Base-by-base conservation (phyloP, 2,888 invertebrate species). In the Gerris lacustris region DNA sequence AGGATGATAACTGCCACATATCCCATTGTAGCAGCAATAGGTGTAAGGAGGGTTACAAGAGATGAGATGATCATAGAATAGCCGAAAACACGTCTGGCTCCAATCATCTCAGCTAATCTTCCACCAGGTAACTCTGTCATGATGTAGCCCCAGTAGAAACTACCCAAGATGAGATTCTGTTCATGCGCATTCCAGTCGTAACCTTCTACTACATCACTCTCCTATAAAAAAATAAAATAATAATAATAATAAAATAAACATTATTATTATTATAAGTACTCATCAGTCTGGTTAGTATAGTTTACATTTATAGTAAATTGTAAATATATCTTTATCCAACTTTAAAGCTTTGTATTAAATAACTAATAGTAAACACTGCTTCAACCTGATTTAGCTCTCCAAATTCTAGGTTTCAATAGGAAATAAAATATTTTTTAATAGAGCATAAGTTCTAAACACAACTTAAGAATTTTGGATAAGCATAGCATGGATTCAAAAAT, bases 91-190 rank as follows among this genome's bases (percentile, higher is more conserved):
- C 89, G 86, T 81, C 88, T 86, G 0, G 92, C 91, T 6, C 94
- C 95, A 75, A 92, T 85, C 69, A 90, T 80, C 79, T 92, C 93
- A 43, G 94, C 91, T 76, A 94, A 83, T 76, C 91, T 85, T 69
- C 94, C 94, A 31, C 94, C 94, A 2, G 94, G 94, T 74, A 94
- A 81, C 81, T 94, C 94, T 73, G 94, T 94, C 72, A 92, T 84
- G 67, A 94, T 87, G 81, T 95, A 94, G 11, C 94, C 94, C 90
- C 92, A 94, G 84, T 92, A 95, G 85, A 95, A 95, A 77, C 89
- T 88, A 63, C 93, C 92, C 44, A 93, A 83, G 66, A 94, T 86
- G 73, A 88, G 84, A 77, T 94, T 94, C 79, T 89, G 89, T 77
- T 90, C 86, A 76, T 88, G 86, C 72, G 87, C 86, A 79, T 89